Conservation (phyloP, 2,888 invertebrate species). For the Endomychus coccineus region DNA sequence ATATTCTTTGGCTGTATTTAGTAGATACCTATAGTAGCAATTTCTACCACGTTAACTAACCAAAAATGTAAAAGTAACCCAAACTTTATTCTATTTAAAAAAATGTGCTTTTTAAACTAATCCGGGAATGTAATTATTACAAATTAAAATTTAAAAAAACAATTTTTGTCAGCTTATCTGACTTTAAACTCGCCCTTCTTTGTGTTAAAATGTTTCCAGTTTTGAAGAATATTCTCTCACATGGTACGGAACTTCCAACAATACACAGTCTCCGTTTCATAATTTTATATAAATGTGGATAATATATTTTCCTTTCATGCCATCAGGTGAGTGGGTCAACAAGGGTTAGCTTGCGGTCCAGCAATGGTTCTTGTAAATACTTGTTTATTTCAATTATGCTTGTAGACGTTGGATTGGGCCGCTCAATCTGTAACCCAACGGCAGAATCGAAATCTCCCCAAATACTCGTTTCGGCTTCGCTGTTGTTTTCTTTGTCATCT, state of each 20-base stretch:
- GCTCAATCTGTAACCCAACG: background rate
- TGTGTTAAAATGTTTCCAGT: too few relatives aligned
- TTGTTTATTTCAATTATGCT: background rate
- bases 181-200: too few relatives aligned
- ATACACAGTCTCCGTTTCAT: slow-evolving; percentile 6
- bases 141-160: too few relatives aligned
- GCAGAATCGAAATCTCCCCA: background rate
- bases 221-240: slow-evolving; percentile 5
- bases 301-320: slow-evolving; percentile 1
- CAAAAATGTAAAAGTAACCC: too few relatives aligned
- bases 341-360: background rate
- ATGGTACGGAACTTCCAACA: slow-evolving; percentile 4
- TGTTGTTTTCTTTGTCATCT: too few relatives aligned
- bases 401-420: background rate
- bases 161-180: too few relatives aligned
- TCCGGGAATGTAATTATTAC: too few relatives aligned
- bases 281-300: background rate
- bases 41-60: too few relatives aligned
- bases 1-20: too few relatives aligned
- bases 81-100: too few relatives aligned
- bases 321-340: background rate
- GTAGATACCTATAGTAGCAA: too few relatives aligned
- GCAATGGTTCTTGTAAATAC: slow-evolving; percentile 5
- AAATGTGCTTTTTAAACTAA: too few relatives aligned
- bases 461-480: background rate